Evolutionary conservation across 2,113 vertebrate species (phyloP).

Genomic region (human): DNA sequence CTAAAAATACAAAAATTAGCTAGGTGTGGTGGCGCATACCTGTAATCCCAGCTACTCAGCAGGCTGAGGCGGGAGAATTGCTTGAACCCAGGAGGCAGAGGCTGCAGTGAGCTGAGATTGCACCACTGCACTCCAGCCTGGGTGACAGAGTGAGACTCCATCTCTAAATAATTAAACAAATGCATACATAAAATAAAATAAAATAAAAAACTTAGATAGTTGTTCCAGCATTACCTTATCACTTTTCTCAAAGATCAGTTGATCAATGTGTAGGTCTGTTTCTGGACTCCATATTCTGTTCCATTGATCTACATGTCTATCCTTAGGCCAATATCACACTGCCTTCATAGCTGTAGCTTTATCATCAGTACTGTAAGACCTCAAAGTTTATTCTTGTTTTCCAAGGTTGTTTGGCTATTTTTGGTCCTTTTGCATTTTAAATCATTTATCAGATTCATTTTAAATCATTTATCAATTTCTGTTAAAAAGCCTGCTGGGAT

Average conservation of each 20-base stretch:
- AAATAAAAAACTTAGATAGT: not conserved
- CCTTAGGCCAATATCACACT: not conserved
- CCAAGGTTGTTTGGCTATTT: constrained; percentile 22
- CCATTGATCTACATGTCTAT: not conserved
- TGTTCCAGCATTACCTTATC: not conserved
- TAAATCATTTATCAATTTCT: constrained; percentile 3
- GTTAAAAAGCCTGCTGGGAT: not conserved
- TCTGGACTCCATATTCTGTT: not conserved
- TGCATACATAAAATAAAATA: too few relatives aligned
- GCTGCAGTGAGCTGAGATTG: too few relatives aligned
- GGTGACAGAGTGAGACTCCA: too few relatives aligned
- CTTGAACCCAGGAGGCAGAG: too few relatives aligned
- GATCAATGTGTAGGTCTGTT: not conserved
- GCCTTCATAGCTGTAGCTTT: not conserved
- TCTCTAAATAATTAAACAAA: too few relatives aligned
- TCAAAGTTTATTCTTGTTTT: constrained; percentile 20
- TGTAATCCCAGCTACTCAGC: too few relatives aligned
- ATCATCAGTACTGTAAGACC: not conserved
- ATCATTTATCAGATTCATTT: not conserved
- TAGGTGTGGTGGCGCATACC: too few relatives aligned
- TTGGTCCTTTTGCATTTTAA: constrained; percentile 3
- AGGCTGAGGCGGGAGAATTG: too few relatives aligned
- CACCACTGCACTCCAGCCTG: too few relatives aligned
- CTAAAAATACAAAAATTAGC: too few relatives aligned
- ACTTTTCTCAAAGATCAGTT: constrained; percentile 8